Evolutionary conservation across 2,888 invertebrate genomes (phyloP).

Genomic region (Helicoverpa assulta): DNA sequence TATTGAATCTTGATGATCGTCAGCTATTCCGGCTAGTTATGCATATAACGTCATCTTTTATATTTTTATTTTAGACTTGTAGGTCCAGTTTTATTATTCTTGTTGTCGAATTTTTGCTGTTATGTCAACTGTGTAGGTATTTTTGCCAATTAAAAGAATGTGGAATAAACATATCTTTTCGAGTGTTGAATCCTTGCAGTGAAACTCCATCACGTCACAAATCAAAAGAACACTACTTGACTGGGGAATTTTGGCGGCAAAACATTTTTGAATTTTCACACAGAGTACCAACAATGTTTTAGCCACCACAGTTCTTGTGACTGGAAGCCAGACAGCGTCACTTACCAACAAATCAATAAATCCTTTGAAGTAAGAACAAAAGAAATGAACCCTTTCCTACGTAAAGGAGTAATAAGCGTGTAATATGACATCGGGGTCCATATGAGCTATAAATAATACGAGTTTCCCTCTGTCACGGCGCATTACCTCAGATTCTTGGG

Average conservation of each 20-base stretch:
- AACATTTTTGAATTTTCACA: too few relatives aligned
- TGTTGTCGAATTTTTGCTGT: neutral
- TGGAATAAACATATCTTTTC: neutral
- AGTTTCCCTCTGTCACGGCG: conserved; percentile 61
- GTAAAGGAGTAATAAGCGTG: conserved; percentile 33
- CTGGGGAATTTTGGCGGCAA: neutral
- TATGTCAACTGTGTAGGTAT: neutral
- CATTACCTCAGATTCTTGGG: conserved; percentile 69
- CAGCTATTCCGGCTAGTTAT: neutral
- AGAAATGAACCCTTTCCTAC: conserved; percentile 6
- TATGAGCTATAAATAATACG: conserved; percentile 67
- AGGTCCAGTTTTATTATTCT: neutral
- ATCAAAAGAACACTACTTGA: neutral
- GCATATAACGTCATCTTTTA: neutral
- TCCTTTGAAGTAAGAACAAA: conserved; percentile 42
- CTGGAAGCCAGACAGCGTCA: neutral
- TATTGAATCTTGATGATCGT: conserved; percentile 4
- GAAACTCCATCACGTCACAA: neutral
- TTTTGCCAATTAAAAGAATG: neutral
- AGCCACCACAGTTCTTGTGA: neutral
- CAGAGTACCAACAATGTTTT: neutral
- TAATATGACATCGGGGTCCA: conserved; percentile 34
- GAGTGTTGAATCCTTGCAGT: neutral
- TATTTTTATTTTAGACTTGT: neutral
- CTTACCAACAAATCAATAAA: conserved; percentile 4